A percentile compares a stretch with the other conserved stretches of the same genome.
These are phyloP conservation scores for Solenopsis fugax DNA, from an alignment of 1,140 invertebrate species.

Conservation along the genomic window DNA sequence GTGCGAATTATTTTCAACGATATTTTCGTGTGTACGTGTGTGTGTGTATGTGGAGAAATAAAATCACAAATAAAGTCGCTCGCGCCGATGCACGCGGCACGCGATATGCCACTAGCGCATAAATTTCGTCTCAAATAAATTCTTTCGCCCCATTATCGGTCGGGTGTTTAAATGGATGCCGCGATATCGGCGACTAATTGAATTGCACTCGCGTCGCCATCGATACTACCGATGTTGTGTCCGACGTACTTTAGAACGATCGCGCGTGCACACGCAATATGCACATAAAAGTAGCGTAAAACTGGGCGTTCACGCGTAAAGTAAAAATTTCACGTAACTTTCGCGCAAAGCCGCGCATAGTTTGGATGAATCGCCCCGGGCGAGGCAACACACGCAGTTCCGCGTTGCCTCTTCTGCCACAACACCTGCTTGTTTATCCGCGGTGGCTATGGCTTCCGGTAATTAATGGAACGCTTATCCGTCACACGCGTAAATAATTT, in stretches of 20 bases:
- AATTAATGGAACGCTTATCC: conserved; percentile 65
- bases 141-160: conserved; percentile 60
- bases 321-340: conserved; percentile 33
- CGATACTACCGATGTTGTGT: conserved; percentile 25
- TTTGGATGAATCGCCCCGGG: conserved; percentile 24
- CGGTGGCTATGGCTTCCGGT: conserved; percentile 46
- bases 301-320: conserved; percentile 26
- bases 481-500: conserved; percentile 64
- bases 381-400: conserved; percentile 23
- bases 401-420: conserved; percentile 9
- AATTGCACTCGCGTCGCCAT: conserved; percentile 45
- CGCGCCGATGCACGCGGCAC: not conserved
- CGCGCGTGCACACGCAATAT: conserved; percentile 1
- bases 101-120: conserved; percentile 34
- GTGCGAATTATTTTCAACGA: conserved; percentile 30
- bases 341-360: conserved; percentile 5
- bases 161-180: conserved; percentile 53
- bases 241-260: conserved; percentile 42
- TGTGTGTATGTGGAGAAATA: conserved; percentile 3
- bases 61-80: conserved; percentile 19
- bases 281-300: conserved; percentile 5
- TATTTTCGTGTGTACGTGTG: not conserved
- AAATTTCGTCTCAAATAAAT: conserved; percentile 55
- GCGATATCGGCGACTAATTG: conserved; percentile 58
- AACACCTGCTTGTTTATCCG: conserved; percentile 67